Conservation (phyloP, 1,140 invertebrate species). For the Dysdera silvatica region DNA sequence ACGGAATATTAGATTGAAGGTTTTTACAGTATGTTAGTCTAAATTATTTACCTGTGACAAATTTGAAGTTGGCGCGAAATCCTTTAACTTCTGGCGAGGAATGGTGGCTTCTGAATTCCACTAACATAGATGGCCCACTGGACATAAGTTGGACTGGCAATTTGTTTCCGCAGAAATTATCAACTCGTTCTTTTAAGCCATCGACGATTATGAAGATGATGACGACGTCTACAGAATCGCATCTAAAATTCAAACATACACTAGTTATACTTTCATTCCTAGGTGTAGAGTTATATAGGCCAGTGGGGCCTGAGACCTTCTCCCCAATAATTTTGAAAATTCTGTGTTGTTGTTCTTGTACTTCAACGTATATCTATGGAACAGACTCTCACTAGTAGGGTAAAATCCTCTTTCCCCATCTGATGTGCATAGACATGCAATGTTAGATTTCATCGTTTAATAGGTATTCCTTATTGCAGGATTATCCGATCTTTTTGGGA, state of each 20-base stretch:
- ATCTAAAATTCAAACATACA: constrained; percentile 57
- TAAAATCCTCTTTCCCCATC: too few relatives aligned
- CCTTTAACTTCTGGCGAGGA: constrained; percentile 62
- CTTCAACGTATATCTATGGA: too few relatives aligned
- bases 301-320: too few relatives aligned
- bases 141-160: constrained; percentile 78
- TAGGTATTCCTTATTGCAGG: too few relatives aligned
- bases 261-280: too few relatives aligned
- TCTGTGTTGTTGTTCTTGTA: too few relatives aligned
- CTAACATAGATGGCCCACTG: constrained; percentile 65
- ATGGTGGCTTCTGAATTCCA: constrained; percentile 65
- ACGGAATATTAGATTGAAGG: background rate
- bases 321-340: too few relatives aligned
- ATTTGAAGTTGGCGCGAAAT: constrained; percentile 76
- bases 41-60: constrained; percentile 68
- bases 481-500: too few relatives aligned
- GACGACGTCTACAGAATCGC: constrained; percentile 63
- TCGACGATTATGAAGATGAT: constrained; percentile 67
- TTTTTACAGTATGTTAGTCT: background rate
- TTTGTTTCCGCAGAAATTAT: constrained; percentile 68
- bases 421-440: too few relatives aligned
- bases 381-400: too few relatives aligned
- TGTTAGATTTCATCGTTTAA: too few relatives aligned
- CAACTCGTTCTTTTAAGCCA: constrained; percentile 66
- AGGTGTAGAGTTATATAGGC: too few relatives aligned